These are phyloP conservation scores for Lamprologus callipterus DNA, from an alignment of 2,113 vertebrate genomes.

Conservation along the genomic window DNA sequence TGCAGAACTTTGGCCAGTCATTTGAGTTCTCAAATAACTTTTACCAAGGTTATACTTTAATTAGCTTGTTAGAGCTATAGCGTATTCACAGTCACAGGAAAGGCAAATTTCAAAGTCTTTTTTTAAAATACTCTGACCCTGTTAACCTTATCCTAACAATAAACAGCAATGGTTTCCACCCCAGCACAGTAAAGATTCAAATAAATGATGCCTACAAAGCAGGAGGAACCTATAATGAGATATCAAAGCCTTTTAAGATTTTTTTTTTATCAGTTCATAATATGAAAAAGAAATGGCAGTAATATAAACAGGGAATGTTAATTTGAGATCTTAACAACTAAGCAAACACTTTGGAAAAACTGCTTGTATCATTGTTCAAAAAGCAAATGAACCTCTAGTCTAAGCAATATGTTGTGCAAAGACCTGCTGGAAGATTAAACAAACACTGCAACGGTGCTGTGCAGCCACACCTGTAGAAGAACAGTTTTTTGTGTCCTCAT, in stretches of 20 bases:
- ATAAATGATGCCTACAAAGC: neutral
- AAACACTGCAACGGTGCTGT: neutral
- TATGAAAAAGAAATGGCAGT: neutral
- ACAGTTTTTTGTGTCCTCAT: neutral
- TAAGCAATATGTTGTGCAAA: neutral
- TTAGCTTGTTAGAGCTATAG: neutral
- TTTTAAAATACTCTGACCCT: neutral
- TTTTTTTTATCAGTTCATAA: neutral
- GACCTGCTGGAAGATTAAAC: neutral
- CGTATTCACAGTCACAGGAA: neutral
- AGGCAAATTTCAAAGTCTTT: neutral
- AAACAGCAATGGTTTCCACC: neutral
- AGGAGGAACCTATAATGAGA: neutral
- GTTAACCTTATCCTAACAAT: neutral
- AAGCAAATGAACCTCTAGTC: neutral
- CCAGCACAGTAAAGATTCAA: neutral
- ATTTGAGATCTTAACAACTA: neutral
- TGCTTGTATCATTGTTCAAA: neutral
- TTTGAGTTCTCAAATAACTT: neutral
- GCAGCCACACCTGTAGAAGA: neutral
- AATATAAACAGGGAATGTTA: neutral
- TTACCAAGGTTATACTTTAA: neutral
- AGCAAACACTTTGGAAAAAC: neutral
- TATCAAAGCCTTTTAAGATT: neutral
- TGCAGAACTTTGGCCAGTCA: neutral